A percentile compares a stretch with the other conserved stretches of the same genome.
Evolutionary conservation across 2,113 vertebrate species (phyloP).

Genomic region (Pseudopodoces humilis): DNA sequence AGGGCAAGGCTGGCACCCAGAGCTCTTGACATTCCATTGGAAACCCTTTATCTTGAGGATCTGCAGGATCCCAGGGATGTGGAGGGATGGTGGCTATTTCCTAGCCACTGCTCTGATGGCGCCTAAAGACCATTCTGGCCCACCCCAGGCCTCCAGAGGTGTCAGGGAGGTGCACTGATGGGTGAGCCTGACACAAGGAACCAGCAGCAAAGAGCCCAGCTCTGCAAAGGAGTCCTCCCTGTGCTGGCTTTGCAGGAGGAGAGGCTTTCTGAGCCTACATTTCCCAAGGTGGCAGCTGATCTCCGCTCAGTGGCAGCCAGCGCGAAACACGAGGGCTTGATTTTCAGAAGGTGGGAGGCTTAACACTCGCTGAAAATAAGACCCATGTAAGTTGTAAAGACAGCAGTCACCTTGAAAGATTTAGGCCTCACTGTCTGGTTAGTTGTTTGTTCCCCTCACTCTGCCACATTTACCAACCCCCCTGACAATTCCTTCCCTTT

Average conservation of each 20-base stretch:
- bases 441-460: background rate
- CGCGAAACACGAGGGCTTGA: background rate
- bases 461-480: background rate
- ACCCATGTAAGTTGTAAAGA: conserved; percentile 34
- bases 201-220: background rate
- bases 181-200: background rate
- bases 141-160: background rate
- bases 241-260: background rate
- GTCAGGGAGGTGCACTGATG: fast-evolving
- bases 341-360: conserved; percentile 46
- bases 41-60: background rate
- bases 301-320: background rate
- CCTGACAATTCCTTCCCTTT: background rate
- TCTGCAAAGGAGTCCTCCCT: background rate
- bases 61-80: background rate
- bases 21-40: background rate
- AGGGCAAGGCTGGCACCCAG: background rate
- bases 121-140: background rate
- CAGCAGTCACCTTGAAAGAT: conserved; percentile 52
- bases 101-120: background rate
- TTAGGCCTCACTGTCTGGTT: background rate
- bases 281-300: conserved; percentile 13
- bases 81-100: background rate
- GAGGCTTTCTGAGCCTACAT: background rate
- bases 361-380: conserved; percentile 44